Evolutionary conservation across 2,888 invertebrate species (phyloP).

Genomic region (Cantharis nigra): DNA sequence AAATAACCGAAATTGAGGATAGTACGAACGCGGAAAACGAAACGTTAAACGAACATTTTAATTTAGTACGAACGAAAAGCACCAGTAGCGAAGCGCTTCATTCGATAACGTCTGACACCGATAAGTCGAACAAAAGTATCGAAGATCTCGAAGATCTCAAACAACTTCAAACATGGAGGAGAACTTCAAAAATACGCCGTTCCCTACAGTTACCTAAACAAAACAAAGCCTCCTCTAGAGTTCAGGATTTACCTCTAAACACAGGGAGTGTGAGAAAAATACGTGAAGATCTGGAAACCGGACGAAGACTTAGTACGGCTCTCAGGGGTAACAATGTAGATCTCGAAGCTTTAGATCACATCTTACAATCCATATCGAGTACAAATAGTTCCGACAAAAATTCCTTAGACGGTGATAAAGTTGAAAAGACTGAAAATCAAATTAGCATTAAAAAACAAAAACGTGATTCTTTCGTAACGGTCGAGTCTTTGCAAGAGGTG

Average conservation of each 20-base stretch:
- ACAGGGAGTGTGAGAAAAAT: conserved; percentile 61
- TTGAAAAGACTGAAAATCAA: conserved; percentile 38
- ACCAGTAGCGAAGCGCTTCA: conserved; percentile 59
- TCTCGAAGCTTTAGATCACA: conserved; percentile 59
- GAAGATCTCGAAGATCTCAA: conserved; percentile 51
- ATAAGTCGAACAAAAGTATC: conserved; percentile 44
- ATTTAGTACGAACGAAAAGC: conserved; percentile 53
- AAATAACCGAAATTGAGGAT: conserved; percentile 46
- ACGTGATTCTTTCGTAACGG: conserved; percentile 61
- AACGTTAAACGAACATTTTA: conserved; percentile 38
- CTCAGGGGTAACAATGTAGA: conserved; percentile 61
- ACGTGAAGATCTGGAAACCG: conserved; percentile 61
- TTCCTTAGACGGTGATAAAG: conserved; percentile 38
- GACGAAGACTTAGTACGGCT: conserved; percentile 59
- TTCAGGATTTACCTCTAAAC: conserved; percentile 54
- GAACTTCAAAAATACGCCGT: conserved; percentile 66
- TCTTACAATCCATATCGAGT: conserved; percentile 54
- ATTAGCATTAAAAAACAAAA: conserved; percentile 43
- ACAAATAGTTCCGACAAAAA: conserved; percentile 43
- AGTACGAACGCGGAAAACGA: conserved; percentile 26
- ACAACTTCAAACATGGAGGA: conserved; percentile 62
- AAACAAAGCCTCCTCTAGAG: conserved; percentile 39
- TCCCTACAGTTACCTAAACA: conserved; percentile 70
- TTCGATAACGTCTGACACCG: conserved; percentile 41
- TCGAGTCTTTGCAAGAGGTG: conserved; percentile 64